Percentiles rank a stretch among this genome's conserved stretches.
phyloP scores from a whole-genome alignment of 2,113 vertebrate species.

The Pyrgilauda ruficollis region DNA sequence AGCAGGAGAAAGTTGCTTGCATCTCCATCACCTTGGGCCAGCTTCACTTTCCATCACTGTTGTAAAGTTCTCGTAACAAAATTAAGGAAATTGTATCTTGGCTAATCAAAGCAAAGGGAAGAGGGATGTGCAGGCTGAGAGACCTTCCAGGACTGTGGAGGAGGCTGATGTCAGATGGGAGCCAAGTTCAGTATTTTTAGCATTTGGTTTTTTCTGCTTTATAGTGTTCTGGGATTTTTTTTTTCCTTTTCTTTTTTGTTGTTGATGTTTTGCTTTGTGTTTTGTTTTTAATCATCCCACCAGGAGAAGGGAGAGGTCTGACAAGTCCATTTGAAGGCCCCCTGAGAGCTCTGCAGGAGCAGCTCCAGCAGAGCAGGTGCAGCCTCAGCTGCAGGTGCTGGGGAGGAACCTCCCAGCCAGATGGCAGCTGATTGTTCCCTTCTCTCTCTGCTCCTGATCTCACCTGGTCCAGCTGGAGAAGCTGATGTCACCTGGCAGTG shows the following conservation, averaged over 20 bases:
- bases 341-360: not conserved
- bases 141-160: not conserved
- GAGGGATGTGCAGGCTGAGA: not conserved
- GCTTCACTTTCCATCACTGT: not conserved
- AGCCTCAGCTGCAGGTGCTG: not conserved
- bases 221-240: fast-evolving
- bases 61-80: not conserved
- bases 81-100: not conserved
- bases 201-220: not conserved
- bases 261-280: not conserved
- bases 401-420: not conserved
- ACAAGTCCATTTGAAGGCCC: too few relatives aligned
- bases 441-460: not conserved
- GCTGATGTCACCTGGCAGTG: not conserved
- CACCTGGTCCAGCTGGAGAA: not conserved
- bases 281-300: not conserved
- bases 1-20: not conserved
- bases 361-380: not conserved
- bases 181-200: not conserved
- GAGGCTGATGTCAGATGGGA: not conserved
- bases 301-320: not conserved
- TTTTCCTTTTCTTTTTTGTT: fast-evolving
- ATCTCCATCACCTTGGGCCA: not conserved
- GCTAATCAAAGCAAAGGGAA: not conserved
- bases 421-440: not conserved